Percentiles rank a stretch among this genome's conserved stretches.
phyloP scores from a whole-genome alignment of 1,140 invertebrate genomes.

The Harlomillsia oculata region DNA sequence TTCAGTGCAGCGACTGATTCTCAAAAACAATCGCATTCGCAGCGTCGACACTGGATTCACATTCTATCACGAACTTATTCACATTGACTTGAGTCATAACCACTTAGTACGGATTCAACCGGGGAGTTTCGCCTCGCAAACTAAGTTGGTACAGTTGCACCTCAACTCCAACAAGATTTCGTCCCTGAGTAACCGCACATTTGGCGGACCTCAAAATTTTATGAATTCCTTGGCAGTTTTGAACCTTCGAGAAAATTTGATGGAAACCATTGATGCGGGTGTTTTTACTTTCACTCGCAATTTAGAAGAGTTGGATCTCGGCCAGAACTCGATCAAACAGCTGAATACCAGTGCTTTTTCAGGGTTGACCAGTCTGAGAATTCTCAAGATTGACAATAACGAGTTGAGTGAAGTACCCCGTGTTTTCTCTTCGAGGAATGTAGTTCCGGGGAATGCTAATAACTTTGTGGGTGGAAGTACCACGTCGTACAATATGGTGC shows the following conservation, averaged over 20 bases:
- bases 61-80: constrained; percentile 72
- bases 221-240: constrained; percentile 64
- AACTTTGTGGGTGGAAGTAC: constrained; percentile 52
- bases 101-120: constrained; percentile 66
- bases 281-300: constrained; percentile 63
- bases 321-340: constrained; percentile 70
- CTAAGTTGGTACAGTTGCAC: constrained; percentile 68
- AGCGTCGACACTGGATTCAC: constrained; percentile 74
- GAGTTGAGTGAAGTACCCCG: constrained; percentile 59
- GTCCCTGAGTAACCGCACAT: constrained; percentile 60
- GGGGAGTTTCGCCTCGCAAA: constrained; percentile 65
- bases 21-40: constrained; percentile 75
- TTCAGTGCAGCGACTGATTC: constrained; percentile 67
- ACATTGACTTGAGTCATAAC: constrained; percentile 73
- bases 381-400: constrained; percentile 76
- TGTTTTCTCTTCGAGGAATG: constrained; percentile 28
- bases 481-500: constrained; percentile 13
- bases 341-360: constrained; percentile 69
- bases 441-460: constrained; percentile 50
- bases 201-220: constrained; percentile 49
- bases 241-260: constrained; percentile 68
- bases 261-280: constrained; percentile 63
- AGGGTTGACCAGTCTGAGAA: constrained; percentile 60
- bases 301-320: constrained; percentile 75
- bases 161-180: constrained; percentile 77